Evolutionary conservation across 2,113 vertebrate species (phyloP), one percentile per base, ranked within the genome.

Genomic region (Mugil cephalus): DNA sequence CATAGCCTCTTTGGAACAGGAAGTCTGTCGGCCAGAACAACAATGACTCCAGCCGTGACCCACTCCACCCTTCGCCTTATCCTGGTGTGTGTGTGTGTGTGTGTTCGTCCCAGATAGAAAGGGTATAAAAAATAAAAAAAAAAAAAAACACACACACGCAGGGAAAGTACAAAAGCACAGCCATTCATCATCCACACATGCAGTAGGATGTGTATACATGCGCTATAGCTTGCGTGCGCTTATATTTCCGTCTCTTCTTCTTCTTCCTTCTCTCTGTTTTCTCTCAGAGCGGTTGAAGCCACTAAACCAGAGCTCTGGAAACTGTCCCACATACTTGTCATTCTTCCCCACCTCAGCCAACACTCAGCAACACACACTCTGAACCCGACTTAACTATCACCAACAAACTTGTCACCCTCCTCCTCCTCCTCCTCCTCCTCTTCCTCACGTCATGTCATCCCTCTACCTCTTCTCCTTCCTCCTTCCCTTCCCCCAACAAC

Each of bases 281-380:
- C 15, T 42, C 65, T 82, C 69, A 2, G 10, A 65, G 79, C 60
- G 65, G 69, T 69, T 45, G 56, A 84, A 78, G 84, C 87, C 85
- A 82, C 58, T 75, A 82, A 90, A 84, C 77, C 86, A 80, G 80
- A 75, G 88, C 83, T 87, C 89, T 93, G 91, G 92, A 94, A 91
- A 92, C 93, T 80, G 85, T 92, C 90, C 87, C 85, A 87, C 84
- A 93, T 94, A 89, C 88, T 91, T 92, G 80, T 93, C 93, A 92
- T 93, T 94, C 92, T 87, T 92, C 81, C 52, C 71, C 53, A 72
- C 84, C 82, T 87, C 87, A 69, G 88, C 74, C 80, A 74, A 62
- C 72, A 55, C 42, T 64, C 73, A 77, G 53, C 54, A 58, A 46
- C 65, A 48, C 60, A 34, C 66, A 8, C 50, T 35, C 71, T 30